Conservation (phyloP, 2,113 vertebrate genomes). For the Epinephelus cyanopodus region DNA sequence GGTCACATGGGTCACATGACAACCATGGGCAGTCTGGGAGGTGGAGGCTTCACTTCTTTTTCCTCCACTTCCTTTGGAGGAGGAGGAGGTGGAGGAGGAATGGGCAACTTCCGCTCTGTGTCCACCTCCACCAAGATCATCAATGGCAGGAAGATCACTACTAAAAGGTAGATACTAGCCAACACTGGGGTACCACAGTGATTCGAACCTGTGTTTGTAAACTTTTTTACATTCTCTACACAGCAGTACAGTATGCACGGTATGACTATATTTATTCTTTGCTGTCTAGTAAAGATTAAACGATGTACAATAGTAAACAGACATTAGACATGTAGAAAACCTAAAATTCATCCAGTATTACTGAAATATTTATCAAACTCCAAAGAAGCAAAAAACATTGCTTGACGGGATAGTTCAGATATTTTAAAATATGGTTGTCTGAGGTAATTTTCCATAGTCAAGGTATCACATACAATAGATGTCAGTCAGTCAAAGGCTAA, state of each 20-base stretch:
- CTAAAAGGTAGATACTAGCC: conserved; percentile 86
- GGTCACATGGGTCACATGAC: conserved; percentile 77
- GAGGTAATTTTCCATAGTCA: no score
- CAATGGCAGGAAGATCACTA: conserved; percentile 94
- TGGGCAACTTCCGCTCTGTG: conserved; percentile 93
- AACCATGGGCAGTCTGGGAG: conserved; percentile 70
- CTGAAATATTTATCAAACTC: no score
- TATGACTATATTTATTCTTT: background rate
- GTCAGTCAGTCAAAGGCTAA: no score
- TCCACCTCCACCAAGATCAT: conserved; percentile 94
- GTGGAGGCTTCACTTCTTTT: conserved; percentile 88
- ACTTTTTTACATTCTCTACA: background rate
- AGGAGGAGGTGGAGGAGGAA: conserved; percentile 69
- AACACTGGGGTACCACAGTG: background rate
- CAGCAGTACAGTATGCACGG: background rate
- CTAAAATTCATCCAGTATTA: no score
- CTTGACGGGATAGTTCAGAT: no score
- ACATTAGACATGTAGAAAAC: no score
- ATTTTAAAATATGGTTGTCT: no score
- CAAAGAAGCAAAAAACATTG: no score
- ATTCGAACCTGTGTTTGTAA: background rate
- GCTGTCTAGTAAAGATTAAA: background rate
- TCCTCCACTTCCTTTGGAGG: conserved; percentile 90
- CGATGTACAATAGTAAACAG: no score
- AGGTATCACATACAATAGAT: no score